Evolutionary conservation across 2,888 invertebrate species (phyloP), one percentile per base, ranked within the genome.

Genomic region (Watsonalla binaria): DNA sequence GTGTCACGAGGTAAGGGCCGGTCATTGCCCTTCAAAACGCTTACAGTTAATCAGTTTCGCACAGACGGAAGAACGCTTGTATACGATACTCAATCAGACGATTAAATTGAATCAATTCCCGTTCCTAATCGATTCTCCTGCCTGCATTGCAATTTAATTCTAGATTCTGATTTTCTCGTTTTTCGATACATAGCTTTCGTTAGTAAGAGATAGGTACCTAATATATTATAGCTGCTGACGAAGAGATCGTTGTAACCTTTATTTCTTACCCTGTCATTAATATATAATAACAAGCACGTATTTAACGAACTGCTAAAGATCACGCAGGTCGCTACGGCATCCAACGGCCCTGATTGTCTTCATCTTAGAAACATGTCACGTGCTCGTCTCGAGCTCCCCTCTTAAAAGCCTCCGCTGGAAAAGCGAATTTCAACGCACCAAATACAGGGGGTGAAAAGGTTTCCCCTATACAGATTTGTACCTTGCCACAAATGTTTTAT

Each of bases 41-140:
- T 63, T 77, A 79, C 82, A 76, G 82, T 80, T 86, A 85, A 83
- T 82, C 80, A 83, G 80, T 84, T 86, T 85, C 74, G 77, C 81
- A 74, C 68, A 71, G 74, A 24, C 24, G 24, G 70, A 72, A 68
- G 62, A 71, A 65, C 60, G 66, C 8, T 7, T 14, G 55, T 63
- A 65, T 73, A 76, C 74, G 74, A 72, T 66, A 72, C 68, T 68
- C 63, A 11, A 42, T 42, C 5, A 11, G 42, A 42, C 42, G 11
- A 42, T 11, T 42, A 5, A 11, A 42, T 11, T 8, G 11, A 42
- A 42, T 42, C 42, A 42, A 37, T 11, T 42, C 11, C 5, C 5
- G 7, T 11, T 42, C 4, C 11, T 11, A 42, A 42, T 42, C 42
- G 9, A 42, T 42, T 42, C 11, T 42, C 11, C 11, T 11, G 42